Conservation (phyloP, 2,888 invertebrate species). For the Gymnocheta viridis region DNA sequence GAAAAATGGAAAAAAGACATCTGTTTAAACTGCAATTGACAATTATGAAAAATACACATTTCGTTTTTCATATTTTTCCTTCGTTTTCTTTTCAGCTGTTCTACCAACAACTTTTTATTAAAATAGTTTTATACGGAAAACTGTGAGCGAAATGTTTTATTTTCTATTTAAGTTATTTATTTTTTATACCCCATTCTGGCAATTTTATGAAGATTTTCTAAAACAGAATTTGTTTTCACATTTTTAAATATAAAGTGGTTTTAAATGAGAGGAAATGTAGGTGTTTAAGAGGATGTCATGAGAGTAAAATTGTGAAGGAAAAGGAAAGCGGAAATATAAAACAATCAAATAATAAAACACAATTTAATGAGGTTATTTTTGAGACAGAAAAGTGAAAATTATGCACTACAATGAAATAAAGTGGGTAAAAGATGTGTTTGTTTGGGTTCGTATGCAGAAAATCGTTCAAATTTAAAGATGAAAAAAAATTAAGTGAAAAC, state of each 20-base stretch:
- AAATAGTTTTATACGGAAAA: not conserved
- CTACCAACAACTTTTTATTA: not conserved
- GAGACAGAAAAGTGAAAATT: not conserved
- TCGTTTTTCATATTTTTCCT: conserved; percentile 9
- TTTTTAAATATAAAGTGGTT: not conserved
- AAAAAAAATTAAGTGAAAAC: too few species aligned
- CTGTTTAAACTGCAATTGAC: conserved; percentile 39
- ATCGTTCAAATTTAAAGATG: too few species aligned
- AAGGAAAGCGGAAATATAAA: not conserved
- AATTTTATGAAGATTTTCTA: not conserved
- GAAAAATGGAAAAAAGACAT: conserved; percentile 5
- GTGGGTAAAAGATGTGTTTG: not conserved
- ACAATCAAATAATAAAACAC: not conserved
- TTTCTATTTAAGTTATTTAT: not conserved
- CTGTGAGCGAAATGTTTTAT: conserved; percentile 1
- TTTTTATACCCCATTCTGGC: not conserved
- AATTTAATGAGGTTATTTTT: not conserved
- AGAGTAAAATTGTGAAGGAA: not conserved
- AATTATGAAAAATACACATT: conserved; percentile 49
- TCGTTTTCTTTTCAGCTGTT: not conserved
- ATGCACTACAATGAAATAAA: not conserved
- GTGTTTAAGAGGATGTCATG: not conserved
- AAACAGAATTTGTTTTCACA: not conserved
- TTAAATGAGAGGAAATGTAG: not conserved
- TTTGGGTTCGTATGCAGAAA: too few species aligned